Conservation (phyloP, 2,113 vertebrate genomes). For the Percopsis transmontana region DNA sequence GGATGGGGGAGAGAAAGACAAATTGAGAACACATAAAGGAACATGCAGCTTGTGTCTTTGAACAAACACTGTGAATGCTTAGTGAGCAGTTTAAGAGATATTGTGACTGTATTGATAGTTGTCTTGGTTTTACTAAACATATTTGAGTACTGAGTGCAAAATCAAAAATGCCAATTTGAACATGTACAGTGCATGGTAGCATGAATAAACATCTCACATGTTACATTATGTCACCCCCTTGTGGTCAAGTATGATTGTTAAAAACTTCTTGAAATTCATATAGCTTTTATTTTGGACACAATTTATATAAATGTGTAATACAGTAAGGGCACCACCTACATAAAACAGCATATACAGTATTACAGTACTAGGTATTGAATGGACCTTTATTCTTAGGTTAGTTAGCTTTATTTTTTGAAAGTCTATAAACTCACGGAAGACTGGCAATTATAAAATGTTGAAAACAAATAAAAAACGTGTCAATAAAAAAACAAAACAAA, state of each 20-base stretch:
- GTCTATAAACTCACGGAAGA: neutral
- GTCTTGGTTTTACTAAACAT: neutral
- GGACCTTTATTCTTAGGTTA: too few species aligned
- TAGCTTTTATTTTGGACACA: neutral
- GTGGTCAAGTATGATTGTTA: conserved; percentile 53
- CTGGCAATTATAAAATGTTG: too few species aligned
- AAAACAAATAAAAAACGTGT: too few species aligned
- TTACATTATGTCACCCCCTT: conserved; percentile 71
- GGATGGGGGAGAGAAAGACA: conserved; percentile 47
- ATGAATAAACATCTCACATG: conserved; percentile 7
- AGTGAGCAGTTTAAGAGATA: neutral
- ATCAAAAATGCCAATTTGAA: too few species aligned
- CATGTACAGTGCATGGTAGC: neutral
- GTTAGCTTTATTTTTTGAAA: neutral
- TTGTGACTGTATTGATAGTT: neutral
- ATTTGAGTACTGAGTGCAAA: neutral
- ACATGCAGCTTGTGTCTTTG: neutral
- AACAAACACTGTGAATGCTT: neutral
- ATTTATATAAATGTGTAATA: neutral
- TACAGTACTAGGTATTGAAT: neutral
- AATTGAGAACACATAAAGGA: neutral
- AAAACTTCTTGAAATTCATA: conserved; percentile 3
- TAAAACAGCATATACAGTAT: too few species aligned
- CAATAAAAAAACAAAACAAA: too few species aligned
- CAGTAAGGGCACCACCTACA: too few species aligned